Conservation (phyloP, 2,888 invertebrate species). For the Diaphora mendica region DNA sequence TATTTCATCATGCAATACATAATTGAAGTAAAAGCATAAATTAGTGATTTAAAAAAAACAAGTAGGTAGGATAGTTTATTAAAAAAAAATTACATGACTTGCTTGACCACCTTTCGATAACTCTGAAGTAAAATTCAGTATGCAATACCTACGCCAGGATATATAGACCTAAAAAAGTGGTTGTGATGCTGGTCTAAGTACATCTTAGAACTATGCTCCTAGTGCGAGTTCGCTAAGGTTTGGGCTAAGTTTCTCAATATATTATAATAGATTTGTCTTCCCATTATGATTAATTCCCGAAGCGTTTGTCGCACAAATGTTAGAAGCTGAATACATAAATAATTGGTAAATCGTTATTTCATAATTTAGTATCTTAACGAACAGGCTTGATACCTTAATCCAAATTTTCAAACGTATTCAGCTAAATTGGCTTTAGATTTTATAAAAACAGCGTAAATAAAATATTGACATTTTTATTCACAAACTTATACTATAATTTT, state of each 20-base stretch:
- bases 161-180: neutral
- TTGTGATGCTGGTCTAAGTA: constrained; percentile 5
- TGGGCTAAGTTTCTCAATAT: neutral
- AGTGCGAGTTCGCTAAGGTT: neutral
- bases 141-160: neutral
- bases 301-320: neutral
- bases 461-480: neutral
- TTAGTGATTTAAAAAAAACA: neutral
- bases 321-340: neutral
- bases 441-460: neutral
- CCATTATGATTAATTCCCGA: neutral
- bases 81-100: neutral
- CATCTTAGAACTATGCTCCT: neutral
- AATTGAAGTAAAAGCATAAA: neutral
- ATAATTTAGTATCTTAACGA: no score
- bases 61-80: neutral
- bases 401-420: no score
- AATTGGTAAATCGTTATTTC: neutral
- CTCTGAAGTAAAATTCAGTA: neutral
- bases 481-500: neutral
- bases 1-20: no score
- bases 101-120: neutral
- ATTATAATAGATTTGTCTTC: neutral
- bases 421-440: neutral
- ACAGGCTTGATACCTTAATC: neutral